Percentiles rank a stretch among this genome's conserved stretches.
These are phyloP conservation scores for Ptychochromis oligacanthus DNA, from an alignment of 2,113 vertebrate genomes.

Conservation along the genomic window DNA sequence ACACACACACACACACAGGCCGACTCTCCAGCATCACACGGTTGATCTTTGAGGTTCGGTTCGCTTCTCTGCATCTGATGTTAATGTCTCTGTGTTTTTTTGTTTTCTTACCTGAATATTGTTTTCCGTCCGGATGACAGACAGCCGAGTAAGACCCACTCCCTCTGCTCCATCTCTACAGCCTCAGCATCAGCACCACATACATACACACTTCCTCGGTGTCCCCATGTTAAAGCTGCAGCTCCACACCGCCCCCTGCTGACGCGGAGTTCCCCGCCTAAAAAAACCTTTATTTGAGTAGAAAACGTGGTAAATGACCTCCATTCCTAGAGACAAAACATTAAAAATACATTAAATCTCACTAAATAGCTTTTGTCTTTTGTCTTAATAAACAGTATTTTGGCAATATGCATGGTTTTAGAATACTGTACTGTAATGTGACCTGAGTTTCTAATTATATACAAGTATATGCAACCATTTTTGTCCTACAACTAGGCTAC, in stretches of 20 bases:
- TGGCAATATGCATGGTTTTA: too few species aligned
- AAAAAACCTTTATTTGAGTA: neutral
- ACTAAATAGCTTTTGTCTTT: too few species aligned
- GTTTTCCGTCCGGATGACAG: conserved; percentile 40
- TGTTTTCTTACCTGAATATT: conserved; percentile 50
- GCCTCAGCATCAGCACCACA: conserved; percentile 54
- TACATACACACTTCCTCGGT: neutral
- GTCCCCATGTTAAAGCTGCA: neutral
- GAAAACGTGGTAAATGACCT: neutral
- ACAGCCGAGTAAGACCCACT: conserved; percentile 22
- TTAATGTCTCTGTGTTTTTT: neutral
- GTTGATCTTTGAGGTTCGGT: neutral
- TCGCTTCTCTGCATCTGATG: neutral
- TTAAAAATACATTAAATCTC: neutral
- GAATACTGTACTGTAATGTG: too few species aligned
- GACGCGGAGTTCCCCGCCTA: neutral
- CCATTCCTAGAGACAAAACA: neutral
- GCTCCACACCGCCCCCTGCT: conserved; percentile 34
- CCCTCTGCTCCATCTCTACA: conserved; percentile 57
- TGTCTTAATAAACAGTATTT: too few species aligned
- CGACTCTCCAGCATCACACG: neutral
- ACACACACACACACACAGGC: neutral
- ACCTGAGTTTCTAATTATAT: too few species aligned
- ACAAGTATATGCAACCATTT: too few species aligned
- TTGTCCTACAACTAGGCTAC: too few species aligned